A percentile compares a stretch with the other conserved stretches of the same genome.
Evolutionary conservation across 1,140 invertebrate species (phyloP).

Genomic region (Oreohelix idahoensis): DNA sequence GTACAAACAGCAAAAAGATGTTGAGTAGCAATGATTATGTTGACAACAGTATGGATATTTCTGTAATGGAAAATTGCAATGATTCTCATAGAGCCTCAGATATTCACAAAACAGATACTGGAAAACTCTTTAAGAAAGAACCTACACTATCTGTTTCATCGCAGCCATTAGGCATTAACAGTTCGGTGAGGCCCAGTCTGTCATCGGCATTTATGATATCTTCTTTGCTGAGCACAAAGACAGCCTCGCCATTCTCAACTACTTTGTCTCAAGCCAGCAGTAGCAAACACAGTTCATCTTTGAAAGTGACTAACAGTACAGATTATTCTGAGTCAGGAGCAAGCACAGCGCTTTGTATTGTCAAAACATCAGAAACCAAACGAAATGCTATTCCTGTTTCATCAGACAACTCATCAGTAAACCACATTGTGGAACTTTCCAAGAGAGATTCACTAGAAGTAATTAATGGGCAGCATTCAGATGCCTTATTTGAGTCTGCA

Average conservation of each 20-base stretch:
- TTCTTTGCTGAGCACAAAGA: background rate
- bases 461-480: background rate
- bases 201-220: conserved; percentile 3
- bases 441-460: background rate
- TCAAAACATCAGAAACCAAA: background rate
- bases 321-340: background rate
- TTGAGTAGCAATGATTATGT: background rate
- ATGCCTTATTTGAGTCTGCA: background rate
- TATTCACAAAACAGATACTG: background rate
- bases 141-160: background rate
- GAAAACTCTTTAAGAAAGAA: background rate
- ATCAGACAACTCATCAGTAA: background rate
- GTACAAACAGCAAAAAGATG: background rate
- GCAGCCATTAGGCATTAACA: background rate
- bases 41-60: background rate
- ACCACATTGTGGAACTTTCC: background rate
- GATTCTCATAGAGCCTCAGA: background rate
- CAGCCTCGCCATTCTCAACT: background rate
- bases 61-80: background rate
- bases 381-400: background rate
- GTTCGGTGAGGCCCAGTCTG: background rate
- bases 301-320: background rate
- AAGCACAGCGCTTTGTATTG: background rate
- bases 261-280: background rate
- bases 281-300: background rate